Base-by-base conservation (phyloP, 2,797 vertebrate genomes). In the Tiaroga cobitis region DNA sequence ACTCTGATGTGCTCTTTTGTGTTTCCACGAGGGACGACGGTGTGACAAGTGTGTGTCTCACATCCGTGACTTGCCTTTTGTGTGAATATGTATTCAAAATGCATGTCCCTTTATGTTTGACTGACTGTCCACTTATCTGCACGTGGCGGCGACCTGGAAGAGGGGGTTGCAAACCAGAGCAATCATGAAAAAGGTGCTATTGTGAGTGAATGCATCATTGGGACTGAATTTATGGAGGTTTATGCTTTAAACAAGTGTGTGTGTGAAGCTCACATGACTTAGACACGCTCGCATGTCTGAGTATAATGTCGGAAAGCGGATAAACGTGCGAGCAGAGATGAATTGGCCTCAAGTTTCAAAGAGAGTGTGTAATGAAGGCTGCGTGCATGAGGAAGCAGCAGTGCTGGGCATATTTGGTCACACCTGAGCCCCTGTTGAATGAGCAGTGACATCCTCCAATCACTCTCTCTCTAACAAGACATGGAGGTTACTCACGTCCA, bases 381-480 rank as follows among this genome's bases (percentile, higher is more conserved):
- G 59, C 5, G 46, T 79, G 61, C 29, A 37, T 26, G 16, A 63
- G 54, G 24, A 77, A 74, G 84, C 86, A 77, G 78, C 70, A 84
- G 85, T 18, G 37, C 29, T 76, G 34, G 67, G 73, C 67, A 77
- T 68, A 68, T 84, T 73, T 68, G 61, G 19, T 65, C 74, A 86
- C 86, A 88, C 86, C 84, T 90, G 87, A 90, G 86, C 87, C 84
- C 85, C 46, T 79, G 83, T 69, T 80, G 67, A 70, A 69, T 46
- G 77, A 87, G 56, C 34, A 75, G 85, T 87, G 41, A 76, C 80
- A 82, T 72, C 86, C 70, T 49, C 46, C 76, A 63, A 39, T 39
- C n/a, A 0, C 49, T 69, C 54, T 67, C 34, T 83, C 41, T 83
- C 61, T 67, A 77, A 78, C 68, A 70, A 75, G 77, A 70, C 61